Conservation (phyloP, 2,797 vertebrate genomes). For the Molossus molossus region DNA sequence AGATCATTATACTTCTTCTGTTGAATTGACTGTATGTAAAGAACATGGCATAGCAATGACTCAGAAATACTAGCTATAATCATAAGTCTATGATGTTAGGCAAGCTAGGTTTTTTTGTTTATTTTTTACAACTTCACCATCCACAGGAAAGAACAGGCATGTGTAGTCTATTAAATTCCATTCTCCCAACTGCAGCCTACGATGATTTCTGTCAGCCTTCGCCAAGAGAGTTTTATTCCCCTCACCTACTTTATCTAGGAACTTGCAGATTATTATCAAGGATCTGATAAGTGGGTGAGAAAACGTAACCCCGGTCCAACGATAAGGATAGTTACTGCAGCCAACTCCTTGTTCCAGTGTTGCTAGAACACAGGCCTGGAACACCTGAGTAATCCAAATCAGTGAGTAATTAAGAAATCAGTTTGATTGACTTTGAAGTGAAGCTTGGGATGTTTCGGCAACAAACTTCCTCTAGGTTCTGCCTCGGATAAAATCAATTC, state of each 20-base stretch:
- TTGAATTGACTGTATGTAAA: constrained; percentile 31
- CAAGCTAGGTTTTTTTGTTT: background rate
- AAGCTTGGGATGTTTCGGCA: constrained; percentile 58
- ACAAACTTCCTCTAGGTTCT: constrained; percentile 55
- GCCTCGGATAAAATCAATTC: constrained; percentile 56
- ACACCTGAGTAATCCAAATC: background rate
- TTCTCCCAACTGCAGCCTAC: background rate
- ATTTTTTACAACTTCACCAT: background rate
- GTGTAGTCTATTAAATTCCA: background rate
- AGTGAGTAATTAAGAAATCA: constrained; percentile 23
- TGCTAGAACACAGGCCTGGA: background rate
- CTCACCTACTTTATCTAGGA: background rate
- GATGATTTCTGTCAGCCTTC: background rate
- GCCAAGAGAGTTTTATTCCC: background rate
- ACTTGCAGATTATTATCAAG: background rate
- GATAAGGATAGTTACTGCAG: background rate
- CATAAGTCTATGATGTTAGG: background rate
- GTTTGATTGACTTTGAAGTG: constrained; percentile 69
- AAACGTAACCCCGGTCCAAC: background rate
- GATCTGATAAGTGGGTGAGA: background rate
- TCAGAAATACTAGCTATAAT: background rate
- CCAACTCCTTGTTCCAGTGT: background rate
- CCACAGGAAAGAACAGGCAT: background rate
- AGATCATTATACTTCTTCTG: background rate
- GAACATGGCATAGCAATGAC: background rate